A percentile compares a stretch with the other conserved stretches of the same genome.
Conservation (phyloP, 2,888 invertebrate genomes). For the Minunthozetes semirufus region DNA sequence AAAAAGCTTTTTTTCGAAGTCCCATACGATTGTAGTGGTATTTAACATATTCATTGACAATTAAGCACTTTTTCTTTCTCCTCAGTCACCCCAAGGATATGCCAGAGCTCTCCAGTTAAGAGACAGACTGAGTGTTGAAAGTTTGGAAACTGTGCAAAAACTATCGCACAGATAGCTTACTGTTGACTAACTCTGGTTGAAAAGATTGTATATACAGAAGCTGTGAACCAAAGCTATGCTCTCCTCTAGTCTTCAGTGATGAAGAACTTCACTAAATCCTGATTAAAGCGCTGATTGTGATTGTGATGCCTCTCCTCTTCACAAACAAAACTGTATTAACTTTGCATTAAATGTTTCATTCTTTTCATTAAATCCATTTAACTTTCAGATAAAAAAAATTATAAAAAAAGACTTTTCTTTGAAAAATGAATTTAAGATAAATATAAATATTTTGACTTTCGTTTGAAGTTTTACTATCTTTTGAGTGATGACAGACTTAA, state of each 20-base stretch:
- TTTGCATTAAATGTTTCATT: slow-evolving; percentile 25
- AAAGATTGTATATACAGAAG: neutral
- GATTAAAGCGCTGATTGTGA: slow-evolving; percentile 23
- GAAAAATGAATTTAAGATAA: neutral
- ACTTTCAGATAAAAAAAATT: neutral
- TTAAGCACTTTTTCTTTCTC: slow-evolving; percentile 16
- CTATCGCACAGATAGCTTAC: neutral
- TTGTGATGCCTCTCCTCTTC: neutral
- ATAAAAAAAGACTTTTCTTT: neutral
- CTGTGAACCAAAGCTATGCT: neutral
- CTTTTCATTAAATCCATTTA: neutral
- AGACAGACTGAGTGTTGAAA: slow-evolving; percentile 7
- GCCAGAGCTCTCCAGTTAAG: neutral
- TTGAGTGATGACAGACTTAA: slow-evolving; percentile 6
- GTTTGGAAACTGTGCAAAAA: neutral
- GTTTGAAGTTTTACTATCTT: neutral
- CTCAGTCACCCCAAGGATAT: slow-evolving; percentile 24
- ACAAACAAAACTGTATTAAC: slow-evolving; percentile 24
- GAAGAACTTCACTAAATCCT: slow-evolving; percentile 24
- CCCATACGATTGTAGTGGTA: slow-evolving; percentile 11
- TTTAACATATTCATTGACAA: slow-evolving; percentile 20
- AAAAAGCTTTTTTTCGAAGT: neutral
- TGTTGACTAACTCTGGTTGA: neutral
- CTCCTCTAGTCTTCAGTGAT: neutral
- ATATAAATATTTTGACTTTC: neutral